A percentile compares a stretch with the other conserved stretches of the same genome.
Evolutionary conservation across 2,797 vertebrate genomes (phyloP).

Genomic region (Poecilia wingei): DNA sequence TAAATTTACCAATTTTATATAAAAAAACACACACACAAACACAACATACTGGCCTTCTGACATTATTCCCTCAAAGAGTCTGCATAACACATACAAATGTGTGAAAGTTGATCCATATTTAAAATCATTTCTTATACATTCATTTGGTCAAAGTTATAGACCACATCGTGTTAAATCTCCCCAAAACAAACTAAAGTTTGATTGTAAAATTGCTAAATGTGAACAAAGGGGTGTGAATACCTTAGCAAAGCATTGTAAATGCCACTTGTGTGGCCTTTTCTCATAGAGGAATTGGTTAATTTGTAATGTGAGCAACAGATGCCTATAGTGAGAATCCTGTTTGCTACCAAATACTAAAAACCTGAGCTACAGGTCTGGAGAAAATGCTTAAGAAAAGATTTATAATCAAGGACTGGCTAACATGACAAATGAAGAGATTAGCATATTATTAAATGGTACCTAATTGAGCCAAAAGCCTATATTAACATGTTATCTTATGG

Average conservation of each 20-base stretch:
- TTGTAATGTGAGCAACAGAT: background rate
- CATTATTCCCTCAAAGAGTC: background rate
- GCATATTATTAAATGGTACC: background rate
- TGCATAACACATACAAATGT: background rate
- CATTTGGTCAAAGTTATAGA: background rate
- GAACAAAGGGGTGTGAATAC: background rate
- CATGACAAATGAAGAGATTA: constrained; percentile 18
- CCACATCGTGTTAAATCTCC: background rate
- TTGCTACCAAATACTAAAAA: background rate
- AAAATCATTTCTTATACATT: background rate
- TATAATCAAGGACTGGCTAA: constrained; percentile 14
- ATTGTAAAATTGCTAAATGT: background rate
- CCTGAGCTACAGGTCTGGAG: background rate
- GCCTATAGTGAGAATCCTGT: background rate
- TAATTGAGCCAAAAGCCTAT: constrained; percentile 26
- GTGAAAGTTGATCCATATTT: background rate
- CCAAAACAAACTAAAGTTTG: background rate
- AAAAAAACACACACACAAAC: background rate
- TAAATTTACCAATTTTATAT: background rate
- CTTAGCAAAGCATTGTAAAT: background rate
- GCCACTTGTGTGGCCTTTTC: background rate
- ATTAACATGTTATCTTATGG: constrained; percentile 23
- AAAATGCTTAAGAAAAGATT: background rate
- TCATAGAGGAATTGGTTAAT: background rate
- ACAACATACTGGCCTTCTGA: background rate